Percentiles rank a stretch among this genome's conserved stretches.
These are phyloP conservation scores for Ceyx margarethae DNA, from an alignment of 2,113 vertebrate genomes.

Conservation along the genomic window DNA sequence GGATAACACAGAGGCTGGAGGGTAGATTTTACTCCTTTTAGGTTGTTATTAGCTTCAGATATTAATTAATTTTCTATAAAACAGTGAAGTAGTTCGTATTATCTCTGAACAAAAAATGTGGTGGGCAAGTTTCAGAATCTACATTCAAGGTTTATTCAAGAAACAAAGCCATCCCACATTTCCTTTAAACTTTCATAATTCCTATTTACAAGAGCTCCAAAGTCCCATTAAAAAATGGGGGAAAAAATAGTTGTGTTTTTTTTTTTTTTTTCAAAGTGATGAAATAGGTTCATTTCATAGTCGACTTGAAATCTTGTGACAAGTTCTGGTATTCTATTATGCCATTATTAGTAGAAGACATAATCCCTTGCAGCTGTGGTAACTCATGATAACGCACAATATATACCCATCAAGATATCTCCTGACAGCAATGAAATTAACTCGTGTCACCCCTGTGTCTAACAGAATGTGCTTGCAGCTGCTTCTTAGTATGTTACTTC, in stretches of 20 bases:
- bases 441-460: slow-evolving; percentile 67
- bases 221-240: background rate
- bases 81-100: background rate
- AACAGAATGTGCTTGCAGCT: slow-evolving; percentile 53
- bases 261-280: background rate
- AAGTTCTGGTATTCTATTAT: slow-evolving; percentile 64
- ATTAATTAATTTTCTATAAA: background rate
- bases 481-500: slow-evolving; percentile 39
- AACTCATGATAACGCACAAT: slow-evolving; percentile 71
- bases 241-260: background rate
- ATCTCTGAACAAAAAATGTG: background rate
- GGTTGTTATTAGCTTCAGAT: background rate
- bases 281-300: slow-evolving; percentile 69
- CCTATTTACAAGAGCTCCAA: background rate
- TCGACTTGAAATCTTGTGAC: slow-evolving; percentile 66
- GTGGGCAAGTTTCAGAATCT: background rate
- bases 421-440: slow-evolving; percentile 74
- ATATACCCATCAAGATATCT: slow-evolving; percentile 74
- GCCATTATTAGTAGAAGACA: slow-evolving; percentile 67
- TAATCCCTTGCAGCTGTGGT: slow-evolving; percentile 73
- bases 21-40: background rate
- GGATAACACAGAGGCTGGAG: background rate
- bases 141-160: background rate
- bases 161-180: background rate
- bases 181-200: slow-evolving; percentile 35